Base-by-base conservation (phyloP, 1,140 invertebrate species). In the Atopsyche davidsoni region DNA sequence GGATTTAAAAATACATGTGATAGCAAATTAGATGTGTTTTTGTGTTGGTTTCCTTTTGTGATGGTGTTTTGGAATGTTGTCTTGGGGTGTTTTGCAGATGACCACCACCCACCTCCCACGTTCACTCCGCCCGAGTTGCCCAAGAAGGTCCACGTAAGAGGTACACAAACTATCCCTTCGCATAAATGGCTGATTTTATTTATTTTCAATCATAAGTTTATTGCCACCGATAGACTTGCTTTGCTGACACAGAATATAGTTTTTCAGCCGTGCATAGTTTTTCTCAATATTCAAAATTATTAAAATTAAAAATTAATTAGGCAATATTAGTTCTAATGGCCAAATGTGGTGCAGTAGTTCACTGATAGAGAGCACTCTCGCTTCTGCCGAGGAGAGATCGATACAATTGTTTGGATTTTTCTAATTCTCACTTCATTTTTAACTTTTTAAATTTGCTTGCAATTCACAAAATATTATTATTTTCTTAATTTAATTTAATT, bases 121-220 rank as follows among this genome's bases (percentile, higher is more conserved):
- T 92, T 91, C 81, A 93, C 89, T 78, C 89, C 89, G 80, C 89
- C 90, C 82, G 90, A 93, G 85, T 86, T 93, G 79, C 89, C 89
- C 78, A 93, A 93, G 84, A 87, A 89, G 84, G 88, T 91, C 82
- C 89, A 92, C 86, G 82, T 91, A 75, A 82, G 89, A 91, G 88
- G 89, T 92, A 90, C 74, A 75, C 70, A 24, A 45, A 51, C 31
- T 41, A 58, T 49, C 46, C 39, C 38, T 48, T 56, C 47, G 24
- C 25, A 34, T 53, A 49, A 57, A 57, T 51, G 55, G 41, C 55
- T 57, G 35, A 49, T 39, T 53, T 45, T 53, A 23, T 51, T 57
- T 41, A 48, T 57, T 50, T 32, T 47, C 21, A 32, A 45, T 45
- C 25, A 32, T 21, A 39, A 50, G 48, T 39, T 36, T 43, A 36